Base-by-base conservation (phyloP, 2,797 vertebrate genomes). In the Zalophus californianus region DNA sequence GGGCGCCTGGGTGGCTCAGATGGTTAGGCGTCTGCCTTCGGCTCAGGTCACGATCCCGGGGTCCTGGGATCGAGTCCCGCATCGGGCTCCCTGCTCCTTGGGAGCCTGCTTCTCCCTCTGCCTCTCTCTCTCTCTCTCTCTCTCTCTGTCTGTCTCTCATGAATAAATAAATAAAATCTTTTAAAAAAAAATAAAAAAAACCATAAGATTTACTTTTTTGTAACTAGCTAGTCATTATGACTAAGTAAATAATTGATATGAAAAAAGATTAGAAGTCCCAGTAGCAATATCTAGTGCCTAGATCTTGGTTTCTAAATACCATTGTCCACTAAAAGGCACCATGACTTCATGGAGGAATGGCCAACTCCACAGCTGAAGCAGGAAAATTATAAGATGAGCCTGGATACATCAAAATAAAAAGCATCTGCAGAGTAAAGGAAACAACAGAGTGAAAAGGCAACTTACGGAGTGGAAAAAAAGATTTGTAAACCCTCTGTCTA, bases 271-370 rank as follows among this genome's bases (percentile, higher is more conserved):
- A 29, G 25, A 90, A 85, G 64, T 23, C 25, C 3, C 32, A 56
- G 3, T 62, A 85, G 87, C 78, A 85, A 95, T 88, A 77, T 11
- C 48, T 48, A 25, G 13, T 68, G 35, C 50, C 78, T 87, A 29
- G 21, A 80, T 93, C 60, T 87, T 88, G 77, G 62, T 91, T 97
- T 91, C 54, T 84, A 44, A 89, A 88, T 91, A 50, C 38, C 29
- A 48, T 48, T 23, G 14, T 48, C 25, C 1, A 16, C 6, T 25
- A 25, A 79, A 95, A 52, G 75, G 90, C 82, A 48, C 32, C 23
- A 54, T n/a, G 12, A 21, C 62, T 94, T 88, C 60, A 70, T 58
- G 54, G 70, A 77, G 38, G 94, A 77, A 62, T 64, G 48, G 20
- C 66, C 38, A 72, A 21, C 4, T 41, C 60, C 41, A 72, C 25